phyloP scores from a whole-genome alignment of 2,113 vertebrate species.

The Misgurnus mizolepis region DNA sequence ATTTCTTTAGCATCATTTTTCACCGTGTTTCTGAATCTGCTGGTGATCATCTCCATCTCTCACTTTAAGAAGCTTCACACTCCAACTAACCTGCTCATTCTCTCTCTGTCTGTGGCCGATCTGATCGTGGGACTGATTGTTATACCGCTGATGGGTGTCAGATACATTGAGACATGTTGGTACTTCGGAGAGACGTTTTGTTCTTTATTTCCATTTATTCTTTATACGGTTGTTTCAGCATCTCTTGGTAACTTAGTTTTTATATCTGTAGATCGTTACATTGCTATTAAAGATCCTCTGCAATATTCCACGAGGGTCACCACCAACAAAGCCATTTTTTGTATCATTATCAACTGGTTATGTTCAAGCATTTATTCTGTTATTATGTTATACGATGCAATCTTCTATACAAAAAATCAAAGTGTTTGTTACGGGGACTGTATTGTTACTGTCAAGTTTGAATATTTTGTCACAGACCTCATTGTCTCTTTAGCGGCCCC shows the following conservation, averaged over 20 bases:
- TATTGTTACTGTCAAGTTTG: conserved; percentile 13
- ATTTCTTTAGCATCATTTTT: background rate
- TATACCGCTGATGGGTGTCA: background rate
- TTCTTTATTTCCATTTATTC: conserved; percentile 14
- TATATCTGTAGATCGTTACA: conserved; percentile 7
- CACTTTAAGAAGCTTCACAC: conserved; percentile 1
- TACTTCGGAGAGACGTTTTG: conserved; percentile 21
- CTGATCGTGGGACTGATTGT: background rate
- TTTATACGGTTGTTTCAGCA: conserved; percentile 22
- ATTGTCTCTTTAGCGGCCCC: conserved; percentile 12
- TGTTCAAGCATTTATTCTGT: conserved; percentile 15
- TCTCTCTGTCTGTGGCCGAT: background rate
- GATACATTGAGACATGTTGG: conserved; percentile 6
- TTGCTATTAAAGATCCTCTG: conserved; percentile 21
- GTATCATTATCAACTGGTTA: conserved; percentile 8
- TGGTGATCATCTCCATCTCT: background rate
- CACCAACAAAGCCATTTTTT: conserved; percentile 7
- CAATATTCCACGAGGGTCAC: conserved; percentile 19
- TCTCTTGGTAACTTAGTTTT: conserved; percentile 24
- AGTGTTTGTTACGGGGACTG: conserved; percentile 7
- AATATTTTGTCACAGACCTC: conserved; percentile 26
- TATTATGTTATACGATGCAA: conserved; percentile 5
- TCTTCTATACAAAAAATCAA: background rate
- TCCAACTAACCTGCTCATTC: background rate
- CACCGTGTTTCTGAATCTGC: conserved; percentile 9